phyloP scores from a whole-genome alignment of 37 sponge, comb jelly and placozoan genomes.

The Beroe forskalii region DNA sequence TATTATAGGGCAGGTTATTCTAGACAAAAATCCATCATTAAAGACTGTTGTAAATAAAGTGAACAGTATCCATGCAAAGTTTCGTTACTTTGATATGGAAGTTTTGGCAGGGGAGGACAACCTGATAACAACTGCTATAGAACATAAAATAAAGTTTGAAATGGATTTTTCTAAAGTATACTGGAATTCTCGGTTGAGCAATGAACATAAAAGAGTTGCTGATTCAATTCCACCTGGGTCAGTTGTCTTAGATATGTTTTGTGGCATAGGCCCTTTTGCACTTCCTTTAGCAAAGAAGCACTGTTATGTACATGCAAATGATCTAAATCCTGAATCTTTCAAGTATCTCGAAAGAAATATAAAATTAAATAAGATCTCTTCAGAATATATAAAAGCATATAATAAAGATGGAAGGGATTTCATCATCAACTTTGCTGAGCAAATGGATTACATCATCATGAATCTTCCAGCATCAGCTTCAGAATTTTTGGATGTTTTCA shows the following conservation, averaged over 20 bases:
- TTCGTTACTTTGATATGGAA: constrained; percentile 93
- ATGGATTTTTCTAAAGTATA: constrained; percentile 95
- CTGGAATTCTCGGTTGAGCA: constrained; percentile 95
- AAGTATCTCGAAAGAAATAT: constrained; percentile 74
- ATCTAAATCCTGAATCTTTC: constrained; percentile 87
- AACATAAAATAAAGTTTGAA: constrained; percentile 79
- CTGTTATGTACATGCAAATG: constrained; percentile 89
- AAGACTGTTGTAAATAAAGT: constrained; percentile 93
- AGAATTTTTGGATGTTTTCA: constrained; percentile 75
- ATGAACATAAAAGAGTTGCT: constrained; percentile 77
- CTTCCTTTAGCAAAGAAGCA: constrained; percentile 86
- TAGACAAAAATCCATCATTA: constrained; percentile 79
- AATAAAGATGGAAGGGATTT: constrained; percentile 92
- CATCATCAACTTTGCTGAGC: constrained; percentile 65
- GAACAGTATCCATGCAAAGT: constrained; percentile 76
- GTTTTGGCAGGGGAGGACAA: constrained; percentile 72
- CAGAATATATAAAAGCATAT: constrained; percentile 66
- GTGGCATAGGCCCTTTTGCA: constrained; percentile 97
- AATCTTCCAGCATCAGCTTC: constrained; percentile 84
- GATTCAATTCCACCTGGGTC: constrained; percentile 69
- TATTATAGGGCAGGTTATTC: constrained; percentile 88
- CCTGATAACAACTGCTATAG: constrained; percentile 78
- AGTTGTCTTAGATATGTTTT: constrained; percentile 90
- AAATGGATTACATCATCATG: constrained; percentile 78
- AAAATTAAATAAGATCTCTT: constrained; percentile 71